A percentile compares a stretch with the other conserved stretches of the same genome.
Conservation (phyloP, 30 jellyfish, hydroid and myxozoan species). For the Pelagia noctiluca region DNA sequence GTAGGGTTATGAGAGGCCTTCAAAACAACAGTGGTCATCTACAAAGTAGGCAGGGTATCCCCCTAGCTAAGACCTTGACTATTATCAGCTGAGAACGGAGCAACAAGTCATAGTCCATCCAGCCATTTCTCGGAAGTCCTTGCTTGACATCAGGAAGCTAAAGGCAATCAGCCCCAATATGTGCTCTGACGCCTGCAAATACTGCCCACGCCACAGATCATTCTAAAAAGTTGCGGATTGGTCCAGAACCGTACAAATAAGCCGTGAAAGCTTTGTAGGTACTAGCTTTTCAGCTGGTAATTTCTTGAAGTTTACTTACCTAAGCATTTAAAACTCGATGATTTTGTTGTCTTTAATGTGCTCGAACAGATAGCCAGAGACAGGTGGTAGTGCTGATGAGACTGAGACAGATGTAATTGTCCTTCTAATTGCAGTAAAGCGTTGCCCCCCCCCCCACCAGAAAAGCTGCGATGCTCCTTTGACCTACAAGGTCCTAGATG, state of each 20-base stretch:
- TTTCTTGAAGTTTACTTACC: not conserved
- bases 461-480: too few relatives aligned
- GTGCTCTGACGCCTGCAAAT: not conserved
- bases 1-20: not conserved
- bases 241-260: not conserved
- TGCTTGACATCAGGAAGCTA: not conserved
- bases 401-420: too few relatives aligned
- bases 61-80: not conserved
- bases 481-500: too few relatives aligned
- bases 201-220: slow-evolving; percentile 46
- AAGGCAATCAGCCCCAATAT: not conserved
- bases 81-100: not conserved
- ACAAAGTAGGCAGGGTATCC: slow-evolving; percentile 21
- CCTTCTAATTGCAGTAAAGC: too few relatives aligned
- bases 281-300: slow-evolving; percentile 20
- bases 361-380: slow-evolving; percentile 8
- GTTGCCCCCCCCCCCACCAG: too few relatives aligned
- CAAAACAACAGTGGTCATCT: slow-evolving; percentile 12
- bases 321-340: slow-evolving; percentile 23
- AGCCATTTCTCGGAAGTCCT: slow-evolving; percentile 11
- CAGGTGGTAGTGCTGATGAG: slow-evolving; percentile 13
- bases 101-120: slow-evolving; percentile 14
- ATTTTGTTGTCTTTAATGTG: not conserved
- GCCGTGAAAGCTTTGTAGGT: not conserved
- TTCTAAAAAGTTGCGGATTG: slow-evolving; percentile 16